Evolutionary conservation across 2,113 vertebrate species (phyloP).

Genomic region (Pelobates fuscus): DNA sequence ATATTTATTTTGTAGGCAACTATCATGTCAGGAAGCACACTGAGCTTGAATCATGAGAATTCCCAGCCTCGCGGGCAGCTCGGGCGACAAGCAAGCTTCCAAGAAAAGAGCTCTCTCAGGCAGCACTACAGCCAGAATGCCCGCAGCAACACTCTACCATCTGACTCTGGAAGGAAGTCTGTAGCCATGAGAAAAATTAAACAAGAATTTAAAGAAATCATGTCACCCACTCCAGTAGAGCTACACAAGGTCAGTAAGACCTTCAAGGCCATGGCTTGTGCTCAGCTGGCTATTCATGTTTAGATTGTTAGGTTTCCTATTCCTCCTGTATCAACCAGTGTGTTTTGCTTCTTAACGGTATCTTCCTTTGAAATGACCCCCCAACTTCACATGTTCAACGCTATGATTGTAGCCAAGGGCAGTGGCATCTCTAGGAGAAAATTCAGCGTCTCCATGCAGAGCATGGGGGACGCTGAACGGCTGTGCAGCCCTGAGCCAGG

Average conservation of each 20-base stretch:
- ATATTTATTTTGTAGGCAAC: conserved; percentile 86
- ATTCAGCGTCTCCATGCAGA: too few relatives aligned
- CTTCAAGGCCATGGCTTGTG: not conserved
- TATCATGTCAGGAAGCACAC: conserved; percentile 96
- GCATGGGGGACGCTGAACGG: too few relatives aligned
- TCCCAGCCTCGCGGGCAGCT: conserved; percentile 80
- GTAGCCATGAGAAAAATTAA: conserved; percentile 92
- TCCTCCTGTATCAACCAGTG: not conserved
- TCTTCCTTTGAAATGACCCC: too few relatives aligned
- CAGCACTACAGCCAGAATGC: conserved; percentile 83
- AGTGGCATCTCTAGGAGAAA: too few relatives aligned
- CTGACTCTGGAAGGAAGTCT: conserved; percentile 87
- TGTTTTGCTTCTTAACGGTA: too few relatives aligned
- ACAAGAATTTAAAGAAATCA: conserved; percentile 92
- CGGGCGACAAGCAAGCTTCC: conserved; percentile 95
- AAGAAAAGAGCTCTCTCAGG: conserved; percentile 84
- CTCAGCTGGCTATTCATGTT: too few relatives aligned
- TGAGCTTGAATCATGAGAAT: conserved; percentile 92
- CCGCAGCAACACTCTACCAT: conserved; percentile 94
- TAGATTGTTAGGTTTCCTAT: not conserved
- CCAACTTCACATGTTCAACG: too few relatives aligned
- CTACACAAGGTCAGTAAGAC: conserved; percentile 87
- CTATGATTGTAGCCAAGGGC: too few relatives aligned
- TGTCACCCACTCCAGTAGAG: conserved; percentile 95
- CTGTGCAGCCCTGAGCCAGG: too few relatives aligned